A percentile compares a stretch with the other conserved stretches of the same genome.
Conservation (phyloP, 2,888 invertebrate genomes). For the Tenthredo livida region DNA sequence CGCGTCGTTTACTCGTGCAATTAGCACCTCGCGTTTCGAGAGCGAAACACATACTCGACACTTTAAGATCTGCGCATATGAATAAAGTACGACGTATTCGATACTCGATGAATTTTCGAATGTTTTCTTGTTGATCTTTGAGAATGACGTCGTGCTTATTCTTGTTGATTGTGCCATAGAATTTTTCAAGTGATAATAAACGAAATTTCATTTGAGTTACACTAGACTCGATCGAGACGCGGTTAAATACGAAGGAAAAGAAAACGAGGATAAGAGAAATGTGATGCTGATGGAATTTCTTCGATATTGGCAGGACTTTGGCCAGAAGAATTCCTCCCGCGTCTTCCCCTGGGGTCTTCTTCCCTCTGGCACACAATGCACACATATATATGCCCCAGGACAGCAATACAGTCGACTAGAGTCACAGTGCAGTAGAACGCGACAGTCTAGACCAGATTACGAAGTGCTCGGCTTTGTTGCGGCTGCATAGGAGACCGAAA, state of each 20-base stretch:
- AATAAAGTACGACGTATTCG: slow-evolving; percentile 2
- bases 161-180: not conserved
- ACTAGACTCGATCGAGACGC: not conserved
- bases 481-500: slow-evolving; percentile 47
- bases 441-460: slow-evolving; percentile 52
- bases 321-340: slow-evolving; percentile 30
- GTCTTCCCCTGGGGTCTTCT: not conserved
- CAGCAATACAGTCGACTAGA: slow-evolving; percentile 42
- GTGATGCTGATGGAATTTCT: slow-evolving; percentile 43
- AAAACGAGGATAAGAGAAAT: slow-evolving; percentile 9
- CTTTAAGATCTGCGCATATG: not conserved
- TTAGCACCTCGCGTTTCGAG: slow-evolving; percentile 24
- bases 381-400: slow-evolving; percentile 18
- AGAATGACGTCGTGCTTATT: not conserved
- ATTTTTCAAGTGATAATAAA: not conserved
- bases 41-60: slow-evolving; percentile 6
- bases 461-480: slow-evolving; percentile 49
- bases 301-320: slow-evolving; percentile 48
- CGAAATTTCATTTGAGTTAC: not conserved
- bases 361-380: slow-evolving; percentile 34
- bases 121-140: too few species aligned
- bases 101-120: not conserved
- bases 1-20: slow-evolving; percentile 25
- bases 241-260: not conserved
- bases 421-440: slow-evolving; percentile 46